Conservation (phyloP, 1,140 invertebrate genomes). For the Saccostrea echinata region DNA sequence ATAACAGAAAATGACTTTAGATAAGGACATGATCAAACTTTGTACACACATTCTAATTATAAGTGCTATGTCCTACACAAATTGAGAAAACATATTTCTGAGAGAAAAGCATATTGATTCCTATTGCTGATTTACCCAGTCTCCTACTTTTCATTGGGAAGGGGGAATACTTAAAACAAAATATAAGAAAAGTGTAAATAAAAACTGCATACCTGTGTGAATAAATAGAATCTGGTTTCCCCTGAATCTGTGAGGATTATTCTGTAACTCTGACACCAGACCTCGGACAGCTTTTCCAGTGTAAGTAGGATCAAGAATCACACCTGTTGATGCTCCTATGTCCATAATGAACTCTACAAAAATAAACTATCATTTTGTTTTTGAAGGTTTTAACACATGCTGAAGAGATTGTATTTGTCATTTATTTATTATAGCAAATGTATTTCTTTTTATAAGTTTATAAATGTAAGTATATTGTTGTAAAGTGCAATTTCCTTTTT, state of each 20-base stretch:
- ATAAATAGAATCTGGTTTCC: constrained; percentile 74
- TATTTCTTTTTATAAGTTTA: neutral
- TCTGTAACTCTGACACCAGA: constrained; percentile 65
- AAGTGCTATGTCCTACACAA: no score
- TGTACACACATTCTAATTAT: no score
- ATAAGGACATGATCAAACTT: no score
- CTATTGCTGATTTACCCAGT: no score
- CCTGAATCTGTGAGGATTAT: constrained; percentile 67
- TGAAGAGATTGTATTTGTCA: neutral
- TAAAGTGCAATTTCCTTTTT: no score
- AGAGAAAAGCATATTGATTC: no score
- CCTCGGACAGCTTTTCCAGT: constrained; percentile 73
- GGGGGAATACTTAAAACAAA: no score
- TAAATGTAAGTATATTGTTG: no score
- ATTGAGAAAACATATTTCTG: no score
- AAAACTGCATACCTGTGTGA: constrained; percentile 70
- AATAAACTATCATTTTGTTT: neutral
- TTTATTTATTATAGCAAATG: neutral
- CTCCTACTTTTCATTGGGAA: no score
- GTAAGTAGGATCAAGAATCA: constrained; percentile 75
- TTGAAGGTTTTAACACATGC: neutral
- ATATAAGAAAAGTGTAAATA: neutral
- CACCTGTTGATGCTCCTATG: constrained; percentile 64
- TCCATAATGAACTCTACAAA: constrained; percentile 70
- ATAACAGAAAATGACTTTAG: no score